Conservation (phyloP, 2,113 vertebrate species). For the Ranitomeya imitator region DNA sequence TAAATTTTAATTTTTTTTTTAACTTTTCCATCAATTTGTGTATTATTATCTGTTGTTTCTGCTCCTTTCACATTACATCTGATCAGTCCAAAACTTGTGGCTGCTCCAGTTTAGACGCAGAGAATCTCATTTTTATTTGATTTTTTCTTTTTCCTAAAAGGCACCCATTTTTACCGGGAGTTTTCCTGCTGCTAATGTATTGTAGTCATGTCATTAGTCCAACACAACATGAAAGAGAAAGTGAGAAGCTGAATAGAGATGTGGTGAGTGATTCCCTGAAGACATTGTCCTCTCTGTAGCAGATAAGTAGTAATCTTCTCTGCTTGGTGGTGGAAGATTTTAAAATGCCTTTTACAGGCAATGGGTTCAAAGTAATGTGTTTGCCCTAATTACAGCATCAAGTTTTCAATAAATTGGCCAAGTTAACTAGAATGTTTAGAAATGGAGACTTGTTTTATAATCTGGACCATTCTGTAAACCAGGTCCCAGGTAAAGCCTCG, state of each 20-base stretch:
- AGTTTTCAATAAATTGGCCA: not conserved
- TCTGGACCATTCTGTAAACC: not conserved
- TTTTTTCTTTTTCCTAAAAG: not conserved
- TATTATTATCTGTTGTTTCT: not conserved
- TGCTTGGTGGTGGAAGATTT: constrained; percentile 8
- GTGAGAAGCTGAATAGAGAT: constrained; percentile 2
- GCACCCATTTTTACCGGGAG: not conserved
- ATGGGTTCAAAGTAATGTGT: not conserved
- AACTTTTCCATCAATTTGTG: not conserved
- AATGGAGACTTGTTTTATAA: not conserved
- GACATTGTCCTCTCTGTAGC: not conserved
- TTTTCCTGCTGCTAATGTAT: constrained; percentile 1
- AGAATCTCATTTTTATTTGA: constrained; percentile 7
- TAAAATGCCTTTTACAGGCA: constrained; percentile 19
- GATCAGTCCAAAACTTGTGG: not conserved
- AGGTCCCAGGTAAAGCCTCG: not conserved
- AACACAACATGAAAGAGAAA: constrained; percentile 26
- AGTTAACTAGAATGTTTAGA: not conserved
- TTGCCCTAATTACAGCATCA: not conserved
- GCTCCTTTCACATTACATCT: not conserved
- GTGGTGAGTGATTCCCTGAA: constrained; percentile 10
- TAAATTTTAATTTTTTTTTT: not conserved
- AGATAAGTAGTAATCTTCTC: constrained; percentile 21
- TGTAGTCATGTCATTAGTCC: constrained; percentile 30
- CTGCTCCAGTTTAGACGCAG: not conserved